These are phyloP conservation scores for Geococcyx californianus DNA, from an alignment of 2,113 vertebrate genomes.

Conservation along the genomic window DNA sequence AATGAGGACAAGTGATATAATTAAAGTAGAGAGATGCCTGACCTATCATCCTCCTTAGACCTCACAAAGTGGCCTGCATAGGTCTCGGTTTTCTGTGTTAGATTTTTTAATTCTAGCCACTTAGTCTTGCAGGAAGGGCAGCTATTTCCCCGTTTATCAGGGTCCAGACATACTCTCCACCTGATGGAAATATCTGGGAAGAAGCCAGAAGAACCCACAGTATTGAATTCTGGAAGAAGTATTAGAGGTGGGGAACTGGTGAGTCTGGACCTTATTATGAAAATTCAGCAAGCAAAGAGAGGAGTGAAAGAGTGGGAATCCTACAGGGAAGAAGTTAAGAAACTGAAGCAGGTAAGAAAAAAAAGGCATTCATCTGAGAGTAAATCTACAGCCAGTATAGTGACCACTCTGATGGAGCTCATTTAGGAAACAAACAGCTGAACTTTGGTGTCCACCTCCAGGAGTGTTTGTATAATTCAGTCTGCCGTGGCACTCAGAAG, in stretches of 20 bases:
- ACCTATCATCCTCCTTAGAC: not conserved
- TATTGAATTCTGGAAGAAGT: not conserved
- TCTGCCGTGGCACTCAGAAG: not conserved
- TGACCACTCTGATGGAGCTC: not conserved
- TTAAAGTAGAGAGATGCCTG: not conserved
- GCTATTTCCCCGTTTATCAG: not conserved
- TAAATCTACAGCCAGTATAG: not conserved
- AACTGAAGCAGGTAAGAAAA: not conserved
- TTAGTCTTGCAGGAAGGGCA: not conserved
- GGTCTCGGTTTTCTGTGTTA: not conserved
- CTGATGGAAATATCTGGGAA: not conserved
- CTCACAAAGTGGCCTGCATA: not conserved
- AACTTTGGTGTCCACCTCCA: not conserved
- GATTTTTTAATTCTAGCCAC: not conserved
- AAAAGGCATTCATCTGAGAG: not conserved
- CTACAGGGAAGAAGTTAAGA: not conserved
- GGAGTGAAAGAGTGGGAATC: not conserved
- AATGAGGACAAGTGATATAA: not conserved
- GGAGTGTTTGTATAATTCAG: not conserved
- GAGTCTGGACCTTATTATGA: not conserved
- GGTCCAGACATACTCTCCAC: not conserved
- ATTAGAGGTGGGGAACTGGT: not conserved
- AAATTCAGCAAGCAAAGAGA: not conserved
- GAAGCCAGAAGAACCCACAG: not conserved
- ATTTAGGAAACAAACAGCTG: not conserved